Evolutionary conservation across 2,797 vertebrate species (phyloP), one percentile per base, ranked within the genome.

Genomic region (Paguma larvata): DNA sequence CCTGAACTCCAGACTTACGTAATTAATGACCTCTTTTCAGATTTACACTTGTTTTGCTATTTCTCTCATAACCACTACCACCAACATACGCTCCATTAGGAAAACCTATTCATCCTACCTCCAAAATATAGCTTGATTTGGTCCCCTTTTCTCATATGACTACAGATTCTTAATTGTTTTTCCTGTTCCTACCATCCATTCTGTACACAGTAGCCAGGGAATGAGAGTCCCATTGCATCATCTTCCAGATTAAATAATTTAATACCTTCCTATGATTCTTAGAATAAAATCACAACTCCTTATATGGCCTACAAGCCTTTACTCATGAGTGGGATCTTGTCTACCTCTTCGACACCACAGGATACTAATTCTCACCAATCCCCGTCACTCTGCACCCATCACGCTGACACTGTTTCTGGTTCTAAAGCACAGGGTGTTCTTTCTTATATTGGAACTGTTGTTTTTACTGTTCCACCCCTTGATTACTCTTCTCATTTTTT

Each of bases 81-180:
- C 18, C 73, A 82, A 38, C 34, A 88, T 38, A 91, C 5, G 21
- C 23, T 32, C 25, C 25, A 27, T 89, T 82, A 92, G 44, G 77
- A 92, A 92, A 92, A 70, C 5, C 14, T 70, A 70, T 89, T 77
- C 67, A 85, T 82, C 59, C 34, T 84, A 70, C 65, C 44, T 94
- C 44, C 34, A 94, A 92, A 89, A 56, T 63, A 46, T 30, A 56
- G 53, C 10, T 89, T 92, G 7, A 67, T 48, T 41, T 88, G 44
- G 41, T 78, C 65, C 41, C 48, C 11, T 88, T 91, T 90, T 88
- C 67, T 38, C 27, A 14, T 70, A 59, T 68, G 16, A 59, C 25
- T 15, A n/a, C 7, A 46, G 51, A 30, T 65, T 91, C 56, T 38
- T 32, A 75, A 67, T 53, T 68, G 27, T 34, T 86, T 41, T 90